Percentiles rank a stretch among this genome's conserved stretches.
Evolutionary conservation across 2,113 vertebrate genomes (phyloP).

Genomic region (Corythornis madagascariensis): DNA sequence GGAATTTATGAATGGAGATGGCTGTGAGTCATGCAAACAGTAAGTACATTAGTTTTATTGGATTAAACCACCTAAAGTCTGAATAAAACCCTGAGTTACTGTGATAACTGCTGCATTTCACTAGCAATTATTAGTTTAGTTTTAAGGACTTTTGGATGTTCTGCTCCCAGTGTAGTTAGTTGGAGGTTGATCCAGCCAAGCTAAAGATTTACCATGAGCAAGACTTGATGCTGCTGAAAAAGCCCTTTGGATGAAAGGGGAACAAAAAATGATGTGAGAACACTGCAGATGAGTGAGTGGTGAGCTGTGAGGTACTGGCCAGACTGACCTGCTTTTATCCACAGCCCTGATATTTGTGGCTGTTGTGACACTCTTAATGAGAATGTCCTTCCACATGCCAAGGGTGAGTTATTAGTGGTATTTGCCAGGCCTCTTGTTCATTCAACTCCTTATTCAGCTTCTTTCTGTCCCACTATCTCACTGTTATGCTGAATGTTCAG

Average conservation of each 20-base stretch:
- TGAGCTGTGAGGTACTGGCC: not conserved
- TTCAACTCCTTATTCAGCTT: not conserved
- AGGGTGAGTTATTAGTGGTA: not conserved
- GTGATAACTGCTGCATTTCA: not conserved
- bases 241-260: not conserved
- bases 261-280: not conserved
- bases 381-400: not conserved
- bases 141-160: not conserved
- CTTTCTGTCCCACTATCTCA: not conserved
- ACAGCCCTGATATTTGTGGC: not conserved
- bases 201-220: not conserved
- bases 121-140: not conserved
- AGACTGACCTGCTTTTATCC: not conserved
- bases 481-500: not conserved
- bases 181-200: not conserved
- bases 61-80: not conserved
- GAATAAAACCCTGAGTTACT: not conserved
- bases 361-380: not conserved
- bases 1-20: not conserved
- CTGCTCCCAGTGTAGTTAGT: not conserved
- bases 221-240: not conserved
- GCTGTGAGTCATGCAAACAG: not conserved
- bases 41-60: not conserved
- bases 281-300: not conserved
- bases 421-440: not conserved